Evolutionary conservation across 2,113 vertebrate species (phyloP).

Genomic region (Vombatus ursinus): DNA sequence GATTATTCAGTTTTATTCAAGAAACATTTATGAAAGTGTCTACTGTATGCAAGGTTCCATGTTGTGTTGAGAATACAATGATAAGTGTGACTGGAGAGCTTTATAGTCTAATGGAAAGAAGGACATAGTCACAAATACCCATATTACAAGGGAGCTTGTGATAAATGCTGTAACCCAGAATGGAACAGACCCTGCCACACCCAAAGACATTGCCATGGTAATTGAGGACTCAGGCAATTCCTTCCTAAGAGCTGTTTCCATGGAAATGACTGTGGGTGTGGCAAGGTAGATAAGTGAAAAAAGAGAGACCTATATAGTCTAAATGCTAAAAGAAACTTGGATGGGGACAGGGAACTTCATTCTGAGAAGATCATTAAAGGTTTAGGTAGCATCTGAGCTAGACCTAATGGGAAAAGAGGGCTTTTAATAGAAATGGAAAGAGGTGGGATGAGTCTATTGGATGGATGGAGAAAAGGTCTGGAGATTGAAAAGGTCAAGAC

Average conservation of each 20-base stretch:
- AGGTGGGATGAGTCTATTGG: not conserved
- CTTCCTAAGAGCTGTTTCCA: not conserved
- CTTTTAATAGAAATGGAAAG: not conserved
- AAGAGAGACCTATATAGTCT: not conserved
- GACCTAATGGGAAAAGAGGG: not conserved
- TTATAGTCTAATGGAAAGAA: not conserved
- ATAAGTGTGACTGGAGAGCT: not conserved
- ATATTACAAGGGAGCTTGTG: not conserved
- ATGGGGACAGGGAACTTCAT: not conserved
- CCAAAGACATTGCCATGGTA: not conserved
- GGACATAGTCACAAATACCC: not conserved
- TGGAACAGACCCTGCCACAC: not conserved
- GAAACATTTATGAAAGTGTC: not conserved
- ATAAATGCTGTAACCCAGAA: not conserved
- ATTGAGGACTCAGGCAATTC: not conserved
- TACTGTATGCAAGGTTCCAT: not conserved
- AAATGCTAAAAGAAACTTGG: not conserved
- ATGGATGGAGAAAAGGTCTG: not conserved
- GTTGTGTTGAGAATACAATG: conserved; percentile 31
- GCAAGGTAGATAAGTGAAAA: not conserved
- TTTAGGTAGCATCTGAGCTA: not conserved
- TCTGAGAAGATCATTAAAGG: not conserved
- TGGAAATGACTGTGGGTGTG: not conserved
- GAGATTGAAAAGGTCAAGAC: not conserved
- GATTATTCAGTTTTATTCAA: conserved; percentile 25